These are phyloP conservation scores for Chrosomus eos DNA, from an alignment of 2,797 vertebrate genomes.

Conservation along the genomic window DNA sequence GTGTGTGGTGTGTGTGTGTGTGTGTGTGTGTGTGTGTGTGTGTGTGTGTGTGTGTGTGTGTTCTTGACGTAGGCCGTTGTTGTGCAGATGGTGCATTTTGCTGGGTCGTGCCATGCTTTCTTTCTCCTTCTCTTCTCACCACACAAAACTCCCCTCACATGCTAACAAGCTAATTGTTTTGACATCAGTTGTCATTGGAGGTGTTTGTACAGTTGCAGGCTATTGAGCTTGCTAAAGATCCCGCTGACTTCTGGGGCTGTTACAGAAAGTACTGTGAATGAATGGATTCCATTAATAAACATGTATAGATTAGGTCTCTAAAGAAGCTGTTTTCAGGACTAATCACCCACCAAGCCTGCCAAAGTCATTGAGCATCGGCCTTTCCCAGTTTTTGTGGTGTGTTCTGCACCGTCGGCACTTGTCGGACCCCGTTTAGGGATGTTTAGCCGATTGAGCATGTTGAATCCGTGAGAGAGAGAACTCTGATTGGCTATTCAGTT, in stretches of 20 bases:
- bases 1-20: conserved; percentile 42
- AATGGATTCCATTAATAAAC: conserved; percentile 45
- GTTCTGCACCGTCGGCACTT: not conserved
- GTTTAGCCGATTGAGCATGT: not conserved
- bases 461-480: not conserved
- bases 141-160: conserved; percentile 34
- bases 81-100: conserved; percentile 52
- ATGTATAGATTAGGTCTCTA: conserved; percentile 32
- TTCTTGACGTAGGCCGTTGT: conserved; percentile 37
- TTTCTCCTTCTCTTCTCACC: conserved; percentile 10
- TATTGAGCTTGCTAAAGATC: conserved; percentile 20
- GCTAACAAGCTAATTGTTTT: conserved; percentile 38
- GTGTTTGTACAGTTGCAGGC: conserved; percentile 28
- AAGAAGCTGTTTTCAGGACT: conserved; percentile 24
- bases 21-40: not conserved
- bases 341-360: not conserved
- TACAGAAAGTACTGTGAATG: conserved; percentile 16
- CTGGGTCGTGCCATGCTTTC: not conserved
- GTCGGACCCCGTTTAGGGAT: not conserved
- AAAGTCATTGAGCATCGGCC: not conserved
- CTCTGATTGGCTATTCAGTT: not conserved
- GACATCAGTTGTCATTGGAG: conserved; percentile 23
- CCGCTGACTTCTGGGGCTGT: conserved; percentile 24
- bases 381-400: not conserved
- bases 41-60: conserved; percentile 45